Base-by-base conservation (phyloP, 2,888 invertebrate species). In the Drosophila differens region DNA sequence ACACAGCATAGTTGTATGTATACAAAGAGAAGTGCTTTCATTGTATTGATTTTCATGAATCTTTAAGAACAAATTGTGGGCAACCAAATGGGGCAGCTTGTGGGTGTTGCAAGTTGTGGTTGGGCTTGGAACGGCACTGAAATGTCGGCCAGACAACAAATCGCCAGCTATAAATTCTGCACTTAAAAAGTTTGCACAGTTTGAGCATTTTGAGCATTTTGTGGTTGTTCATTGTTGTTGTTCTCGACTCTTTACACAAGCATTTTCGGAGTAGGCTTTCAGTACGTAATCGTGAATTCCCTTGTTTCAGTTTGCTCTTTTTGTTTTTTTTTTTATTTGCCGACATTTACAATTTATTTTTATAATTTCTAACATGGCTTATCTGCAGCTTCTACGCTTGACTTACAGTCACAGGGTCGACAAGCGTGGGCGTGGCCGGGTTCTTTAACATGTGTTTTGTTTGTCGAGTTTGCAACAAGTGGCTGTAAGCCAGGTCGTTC, bases 161-260 rank as follows among this genome's bases (percentile, higher is more conserved):
- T 87, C 85, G 85, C 82, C 74, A 71, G 88, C 88, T 74, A 87
- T 87, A 87, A 87, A 89, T 87, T 87, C 71, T 87, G 90, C 78
- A 85, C 88, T 87, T 87, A 89, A 89, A 84, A 87, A 89, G 79
- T 89, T 87, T 84, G 71, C 75, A 82, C 86, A 79, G 77, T 86
- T 79, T 83, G 55, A 64, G 73, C 60, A 65, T 76, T 86, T 79
- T 81, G 55, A 64, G 73, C 60, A 65, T 76, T 63, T 64, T 72
- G 63, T 52, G 67, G 64, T 68, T 51, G 44, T 71, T 37, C 6
- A 19, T 37, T 57, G 37, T n/a, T 39, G 37, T 25, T 54, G 30
- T 39, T 64, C 44, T 64, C 51, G 52, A 68, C 70, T 75, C 71
- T 69, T 57, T 67, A 68, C 64, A 69, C 70, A 75, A 65, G 68